Percentiles rank a stretch among this genome's conserved stretches.
phyloP scores from a whole-genome alignment of 2,113 vertebrate genomes.

The Chionis minor region DNA sequence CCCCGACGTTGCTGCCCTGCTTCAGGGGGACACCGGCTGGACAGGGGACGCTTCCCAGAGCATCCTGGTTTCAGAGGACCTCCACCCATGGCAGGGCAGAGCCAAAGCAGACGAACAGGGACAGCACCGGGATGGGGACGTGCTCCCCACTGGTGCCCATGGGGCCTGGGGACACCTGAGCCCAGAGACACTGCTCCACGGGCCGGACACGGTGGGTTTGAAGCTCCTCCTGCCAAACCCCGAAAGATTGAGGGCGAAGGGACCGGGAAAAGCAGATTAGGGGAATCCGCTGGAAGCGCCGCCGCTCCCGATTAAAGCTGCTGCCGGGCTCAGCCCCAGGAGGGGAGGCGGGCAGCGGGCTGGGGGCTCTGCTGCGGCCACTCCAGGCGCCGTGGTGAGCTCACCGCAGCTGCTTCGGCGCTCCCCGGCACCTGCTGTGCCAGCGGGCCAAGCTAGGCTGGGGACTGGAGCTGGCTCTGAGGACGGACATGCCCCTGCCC shows the following conservation, averaged over 20 bases:
- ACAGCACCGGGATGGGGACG: accelerated
- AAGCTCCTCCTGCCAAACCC: neutral
- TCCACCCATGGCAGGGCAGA: accelerated
- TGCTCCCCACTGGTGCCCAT: accelerated
- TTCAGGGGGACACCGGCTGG: accelerated
- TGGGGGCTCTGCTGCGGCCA: accelerated
- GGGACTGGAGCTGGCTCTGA: accelerated
- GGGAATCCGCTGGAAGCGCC: neutral
- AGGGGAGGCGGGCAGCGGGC: neutral
- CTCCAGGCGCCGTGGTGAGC: accelerated
- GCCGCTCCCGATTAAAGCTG: neutral
- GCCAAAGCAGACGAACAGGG: neutral
- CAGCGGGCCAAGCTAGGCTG: accelerated
- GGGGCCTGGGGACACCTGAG: neutral
- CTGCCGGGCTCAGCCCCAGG: neutral
- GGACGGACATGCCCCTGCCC: accelerated
- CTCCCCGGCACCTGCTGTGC: neutral
- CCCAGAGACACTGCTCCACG: accelerated
- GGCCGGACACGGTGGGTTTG: accelerated
- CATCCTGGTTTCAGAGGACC: accelerated
- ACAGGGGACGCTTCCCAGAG: accelerated
- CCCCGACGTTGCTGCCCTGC: neutral
- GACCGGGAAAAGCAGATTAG: neutral
- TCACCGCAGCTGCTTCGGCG: accelerated
- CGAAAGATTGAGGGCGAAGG: neutral